Base-by-base conservation (phyloP, 2,797 vertebrate species). In the Syncerus caffer region DNA sequence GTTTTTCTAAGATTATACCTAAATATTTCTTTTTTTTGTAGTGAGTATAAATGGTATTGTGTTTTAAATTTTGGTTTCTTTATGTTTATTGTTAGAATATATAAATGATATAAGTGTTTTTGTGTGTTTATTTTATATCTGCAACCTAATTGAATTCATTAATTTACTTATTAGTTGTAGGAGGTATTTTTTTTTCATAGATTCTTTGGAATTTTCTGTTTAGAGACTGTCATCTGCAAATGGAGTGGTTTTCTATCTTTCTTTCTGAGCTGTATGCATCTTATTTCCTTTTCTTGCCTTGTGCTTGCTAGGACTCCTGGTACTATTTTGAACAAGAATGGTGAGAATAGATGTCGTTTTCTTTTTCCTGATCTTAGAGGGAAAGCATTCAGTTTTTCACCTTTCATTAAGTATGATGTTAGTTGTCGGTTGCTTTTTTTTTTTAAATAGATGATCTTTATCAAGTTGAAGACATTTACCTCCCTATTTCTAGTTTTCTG, bases 1-100 rank as follows among this genome's bases (percentile, higher is more conserved):
- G 25, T 47, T 89, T 92, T 79, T 64, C 19, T 62, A 78, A 78
- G 58, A n/a, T 23, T 79, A 50, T 80, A 67, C 15, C 25, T 88
- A 76, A 62, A 6, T 90, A 58, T 96, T 93, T 93, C 67, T 51
- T 79, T 93, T 96, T 96, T 58, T n/a, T 67, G 51, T 42, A 51
- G 71, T 58, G 45, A 85, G 9, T 34, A 12, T 90, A 79, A 93
- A 80, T 57, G 71, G 12, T 71, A 45, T 51, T 93, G 42, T 50
- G 71, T 85, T 89, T 89, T 79, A 21, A 64, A 78, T 79, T 89
- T 89, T 80, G 71, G 25, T 80, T 79, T 89, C 60, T 31, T n/a
- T 89, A 85, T 55, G 50, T 55, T 85, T 85, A 78, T 79, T 89
- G 57, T 89, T 89, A 58, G 67, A 85, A 85, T 85, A 76, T 78